These are phyloP conservation scores for Leucoma salicis DNA, from an alignment of 2,888 invertebrate genomes.

Conservation along the genomic window DNA sequence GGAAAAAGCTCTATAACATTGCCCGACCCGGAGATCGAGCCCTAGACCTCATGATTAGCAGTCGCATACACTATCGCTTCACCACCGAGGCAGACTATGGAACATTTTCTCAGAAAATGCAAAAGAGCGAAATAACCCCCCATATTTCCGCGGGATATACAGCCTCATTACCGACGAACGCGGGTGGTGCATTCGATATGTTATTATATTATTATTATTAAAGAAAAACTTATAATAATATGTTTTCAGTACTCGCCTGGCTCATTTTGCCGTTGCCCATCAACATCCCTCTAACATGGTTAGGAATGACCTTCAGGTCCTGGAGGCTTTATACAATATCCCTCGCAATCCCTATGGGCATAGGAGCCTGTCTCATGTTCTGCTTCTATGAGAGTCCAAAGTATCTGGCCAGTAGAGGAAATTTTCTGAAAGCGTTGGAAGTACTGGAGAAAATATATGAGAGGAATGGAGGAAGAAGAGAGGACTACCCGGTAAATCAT, in stretches of 20 bases:
- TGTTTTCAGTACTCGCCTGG: conserved; percentile 82
- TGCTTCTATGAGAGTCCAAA: conserved; percentile 89
- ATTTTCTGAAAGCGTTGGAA: conserved; percentile 77
- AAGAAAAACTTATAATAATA: no score
- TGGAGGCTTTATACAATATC: conserved; percentile 86
- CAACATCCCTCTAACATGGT: conserved; percentile 49
- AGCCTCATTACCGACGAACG: no score
- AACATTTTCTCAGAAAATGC: no score
- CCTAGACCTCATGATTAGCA: no score
- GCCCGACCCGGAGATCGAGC: no score
- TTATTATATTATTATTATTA: no score
- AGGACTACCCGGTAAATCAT: conserved; percentile 44
- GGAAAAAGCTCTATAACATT: no score
- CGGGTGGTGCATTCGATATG: no score
- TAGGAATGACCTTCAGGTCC: conserved; percentile 80
- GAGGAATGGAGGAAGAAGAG: conserved; percentile 44
- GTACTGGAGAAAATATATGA: conserved; percentile 46
- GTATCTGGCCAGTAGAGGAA: conserved; percentile 84
- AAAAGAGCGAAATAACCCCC: no score
- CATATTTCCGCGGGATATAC: no score
- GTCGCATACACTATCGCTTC: no score
- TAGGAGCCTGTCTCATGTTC: conserved; percentile 80
- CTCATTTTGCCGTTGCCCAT: conserved; percentile 81
- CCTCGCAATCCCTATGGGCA: conserved; percentile 45
- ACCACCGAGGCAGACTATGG: no score